Evolutionary conservation across 2,888 invertebrate species (phyloP).

Genomic region (Sepiola atlantica): DNA sequence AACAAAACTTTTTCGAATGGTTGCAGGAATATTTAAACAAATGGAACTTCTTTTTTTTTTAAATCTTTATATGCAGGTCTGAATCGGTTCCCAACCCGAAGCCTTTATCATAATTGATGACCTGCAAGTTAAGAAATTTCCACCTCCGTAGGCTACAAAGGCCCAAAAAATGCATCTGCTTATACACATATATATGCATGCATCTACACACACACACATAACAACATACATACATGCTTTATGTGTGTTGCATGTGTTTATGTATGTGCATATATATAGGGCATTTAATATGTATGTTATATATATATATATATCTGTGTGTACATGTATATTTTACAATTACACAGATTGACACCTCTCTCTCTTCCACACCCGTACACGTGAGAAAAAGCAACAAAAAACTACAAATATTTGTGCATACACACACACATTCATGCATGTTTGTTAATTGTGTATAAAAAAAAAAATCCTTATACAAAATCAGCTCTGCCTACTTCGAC

Average conservation of each 20-base stretch:
- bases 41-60: background rate
- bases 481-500: background rate
- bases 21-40: slow-evolving; percentile 24
- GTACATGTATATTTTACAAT: background rate
- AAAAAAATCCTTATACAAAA: background rate
- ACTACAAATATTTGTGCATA: background rate
- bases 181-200: background rate
- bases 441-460: background rate
- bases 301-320: background rate
- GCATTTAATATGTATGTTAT: background rate
- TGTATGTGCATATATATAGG: slow-evolving; percentile 35
- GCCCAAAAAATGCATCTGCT: background rate
- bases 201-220: background rate
- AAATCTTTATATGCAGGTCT: background rate
- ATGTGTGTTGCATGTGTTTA: background rate
- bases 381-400: background rate
- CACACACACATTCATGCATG: background rate
- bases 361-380: background rate
- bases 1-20: background rate
- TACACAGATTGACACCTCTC: background rate
- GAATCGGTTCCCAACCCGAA: background rate
- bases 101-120: slow-evolving; percentile 3
- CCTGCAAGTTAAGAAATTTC: slow-evolving; percentile 32
- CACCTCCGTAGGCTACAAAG: background rate
- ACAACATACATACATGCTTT: background rate